A percentile compares a stretch with the other conserved stretches of the same genome.
phyloP scores from a whole-genome alignment of 2,113 vertebrate species.

The Onychostruthus taczanowskii region DNA sequence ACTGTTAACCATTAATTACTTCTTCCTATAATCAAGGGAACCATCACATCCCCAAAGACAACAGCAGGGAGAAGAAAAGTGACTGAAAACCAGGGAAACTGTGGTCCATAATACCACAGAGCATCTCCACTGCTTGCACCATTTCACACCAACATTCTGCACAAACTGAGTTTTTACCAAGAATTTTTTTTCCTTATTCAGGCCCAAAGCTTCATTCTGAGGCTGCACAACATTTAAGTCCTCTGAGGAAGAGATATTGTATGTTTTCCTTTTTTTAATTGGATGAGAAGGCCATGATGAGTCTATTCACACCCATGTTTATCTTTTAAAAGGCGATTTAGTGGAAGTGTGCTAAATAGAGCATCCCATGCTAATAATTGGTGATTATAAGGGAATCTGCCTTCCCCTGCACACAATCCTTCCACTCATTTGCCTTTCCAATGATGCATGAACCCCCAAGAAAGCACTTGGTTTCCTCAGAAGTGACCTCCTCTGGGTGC shows the following conservation, averaged over 20 bases:
- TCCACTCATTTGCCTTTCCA: slow-evolving; percentile 40
- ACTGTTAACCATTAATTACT: neutral
- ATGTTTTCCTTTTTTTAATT: neutral
- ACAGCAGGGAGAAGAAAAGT: neutral
- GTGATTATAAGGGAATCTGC: neutral
- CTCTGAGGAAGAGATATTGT: neutral
- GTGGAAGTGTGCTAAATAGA: neutral
- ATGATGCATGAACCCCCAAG: neutral
- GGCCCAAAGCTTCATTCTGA: neutral
- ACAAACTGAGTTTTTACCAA: neutral
- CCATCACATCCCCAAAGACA: neutral
- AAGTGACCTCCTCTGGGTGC: slow-evolving; percentile 14
- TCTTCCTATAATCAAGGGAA: neutral
- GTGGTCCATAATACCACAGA: neutral
- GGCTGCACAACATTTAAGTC: neutral
- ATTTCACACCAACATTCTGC: neutral
- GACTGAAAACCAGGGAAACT: neutral
- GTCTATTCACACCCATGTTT: neutral
- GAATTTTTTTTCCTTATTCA: neutral
- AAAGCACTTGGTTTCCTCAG: neutral
- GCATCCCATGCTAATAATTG: neutral
- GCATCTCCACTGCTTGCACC: neutral
- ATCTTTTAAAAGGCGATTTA: neutral
- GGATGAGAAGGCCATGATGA: neutral
- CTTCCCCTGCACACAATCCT: neutral